Base-by-base conservation (phyloP, 2,888 invertebrate species). In the Drosophila anomalipes region DNA sequence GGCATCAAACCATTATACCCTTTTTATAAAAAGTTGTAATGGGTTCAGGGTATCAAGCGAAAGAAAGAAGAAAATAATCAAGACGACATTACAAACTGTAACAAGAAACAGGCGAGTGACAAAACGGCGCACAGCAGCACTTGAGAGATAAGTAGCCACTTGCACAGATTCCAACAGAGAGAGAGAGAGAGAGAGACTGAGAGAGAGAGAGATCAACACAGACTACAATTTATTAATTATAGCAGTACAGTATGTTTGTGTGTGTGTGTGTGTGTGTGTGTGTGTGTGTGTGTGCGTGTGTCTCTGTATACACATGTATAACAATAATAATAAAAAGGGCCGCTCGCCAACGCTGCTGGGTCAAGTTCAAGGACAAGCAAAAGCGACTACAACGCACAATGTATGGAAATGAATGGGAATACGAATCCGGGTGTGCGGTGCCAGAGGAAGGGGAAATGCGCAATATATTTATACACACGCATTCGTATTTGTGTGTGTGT, bases 291-390 rank as follows among this genome's bases (percentile, higher is more conserved):
- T 65, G 30, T 10, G 41, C 32, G 14, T 30, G 9, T 32, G 28
- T 58, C n/a, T 28, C 9, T 16, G 16, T 26, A 47, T 53, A 70
- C 81, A 86, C 82, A 75, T 70, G 79, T 77, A 77, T 72, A 70
- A 74, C 71, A 86, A 81, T 73, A 73, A 82, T 75, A 88, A 78
- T 73, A 82, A 74, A 84, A 84, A 88, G 84, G 89, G 86, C 83
- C 83, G 73, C 89, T 86, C 81, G 81, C 58, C 74, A 67, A 19
- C 83, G 80, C 72, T 64, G 90, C 82, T 86, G 83, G 86, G 90
- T 86, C 90, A 86, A 86, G 90, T 86, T 86, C 90, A 86, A 90
- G 90, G 90, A 86, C 90, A 90, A 88, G 89, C 81, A 81, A 61
- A 70, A 65, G 64, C 77, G 53, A 72, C 74, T 41, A 67, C 72